Evolutionary conservation across 1,140 invertebrate species (phyloP).

Genomic region (Gonatopus flavifemur): DNA sequence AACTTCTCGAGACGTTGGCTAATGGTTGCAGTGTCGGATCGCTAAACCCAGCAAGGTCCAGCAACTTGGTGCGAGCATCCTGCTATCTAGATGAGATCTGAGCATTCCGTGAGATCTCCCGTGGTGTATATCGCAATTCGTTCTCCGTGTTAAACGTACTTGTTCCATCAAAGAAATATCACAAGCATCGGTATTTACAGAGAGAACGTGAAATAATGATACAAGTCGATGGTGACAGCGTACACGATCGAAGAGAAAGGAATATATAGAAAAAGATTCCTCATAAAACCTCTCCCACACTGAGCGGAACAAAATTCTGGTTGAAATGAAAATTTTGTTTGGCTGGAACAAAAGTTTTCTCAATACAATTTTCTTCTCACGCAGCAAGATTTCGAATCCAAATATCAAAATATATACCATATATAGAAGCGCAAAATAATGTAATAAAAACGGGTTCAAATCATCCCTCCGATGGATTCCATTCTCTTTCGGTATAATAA

Average conservation of each 20-base stretch:
- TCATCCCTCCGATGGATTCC: no score
- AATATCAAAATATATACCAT: no score
- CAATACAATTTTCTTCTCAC: no score
- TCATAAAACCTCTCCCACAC: background rate
- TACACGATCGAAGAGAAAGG: slow-evolving; percentile 1
- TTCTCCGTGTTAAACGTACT: slow-evolving; percentile 32
- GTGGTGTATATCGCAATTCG: slow-evolving; percentile 45
- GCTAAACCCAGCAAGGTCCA: no score
- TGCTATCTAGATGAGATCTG: slow-evolving; percentile 57
- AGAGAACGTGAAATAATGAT: slow-evolving; percentile 13
- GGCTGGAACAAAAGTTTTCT: slow-evolving; percentile 8
- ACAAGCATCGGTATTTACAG: slow-evolving; percentile 9
- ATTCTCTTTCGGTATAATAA: no score
- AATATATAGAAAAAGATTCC: no score
- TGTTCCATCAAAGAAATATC: slow-evolving; percentile 33
- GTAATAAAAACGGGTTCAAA: no score
- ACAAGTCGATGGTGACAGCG: slow-evolving; percentile 7
- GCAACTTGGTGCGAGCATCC: slow-evolving; percentile 41
- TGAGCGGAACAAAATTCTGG: background rate
- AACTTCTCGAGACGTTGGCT: no score
- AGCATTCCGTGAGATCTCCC: slow-evolving; percentile 46
- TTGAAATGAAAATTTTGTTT: background rate
- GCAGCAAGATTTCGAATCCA: no score
- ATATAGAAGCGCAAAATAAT: no score
- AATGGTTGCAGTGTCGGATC: no score